Percentiles rank a stretch among this genome's conserved stretches.
phyloP scores from a whole-genome alignment of 2,113 vertebrate species.

The Pyxicephalus adspersus region DNA sequence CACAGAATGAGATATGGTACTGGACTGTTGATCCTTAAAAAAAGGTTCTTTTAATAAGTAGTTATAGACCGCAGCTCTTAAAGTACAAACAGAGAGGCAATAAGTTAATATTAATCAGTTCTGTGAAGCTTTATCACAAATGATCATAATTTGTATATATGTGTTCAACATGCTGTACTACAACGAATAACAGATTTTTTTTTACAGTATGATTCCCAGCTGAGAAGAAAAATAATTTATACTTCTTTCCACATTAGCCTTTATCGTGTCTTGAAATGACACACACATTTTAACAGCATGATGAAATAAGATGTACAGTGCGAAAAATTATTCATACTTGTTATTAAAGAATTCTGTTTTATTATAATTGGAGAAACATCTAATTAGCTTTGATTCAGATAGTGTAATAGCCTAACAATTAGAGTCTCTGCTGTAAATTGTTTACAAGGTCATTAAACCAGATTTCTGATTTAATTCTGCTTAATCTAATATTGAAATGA shows the following conservation, averaged over 20 bases:
- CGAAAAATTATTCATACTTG: conserved; percentile 33
- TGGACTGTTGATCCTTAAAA: too few relatives aligned
- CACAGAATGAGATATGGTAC: too few relatives aligned
- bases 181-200: background rate
- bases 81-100: too few relatives aligned
- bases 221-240: background rate
- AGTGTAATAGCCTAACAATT: conserved; percentile 59
- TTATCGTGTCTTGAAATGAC: conserved; percentile 27
- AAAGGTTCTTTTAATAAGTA: too few relatives aligned
- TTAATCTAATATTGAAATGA: conserved; percentile 64
- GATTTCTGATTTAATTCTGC: conserved; percentile 59
- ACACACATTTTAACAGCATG: conserved; percentile 31
- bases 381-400: conserved; percentile 56
- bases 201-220: conserved; percentile 11
- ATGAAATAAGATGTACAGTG: conserved; percentile 49
- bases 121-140: background rate
- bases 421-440: conserved; percentile 53
- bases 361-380: conserved; percentile 46
- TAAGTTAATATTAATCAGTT: too few relatives aligned
- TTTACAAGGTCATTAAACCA: conserved; percentile 60
- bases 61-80: too few relatives aligned
- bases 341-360: conserved; percentile 23
- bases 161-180: background rate
- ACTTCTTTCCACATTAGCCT: conserved; percentile 7
- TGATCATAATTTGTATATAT: background rate